Percentiles rank a stretch among this genome's conserved stretches.
These are phyloP conservation scores for Isoperla grammatica DNA, from an alignment of 2,888 invertebrate species.

Conservation along the genomic window DNA sequence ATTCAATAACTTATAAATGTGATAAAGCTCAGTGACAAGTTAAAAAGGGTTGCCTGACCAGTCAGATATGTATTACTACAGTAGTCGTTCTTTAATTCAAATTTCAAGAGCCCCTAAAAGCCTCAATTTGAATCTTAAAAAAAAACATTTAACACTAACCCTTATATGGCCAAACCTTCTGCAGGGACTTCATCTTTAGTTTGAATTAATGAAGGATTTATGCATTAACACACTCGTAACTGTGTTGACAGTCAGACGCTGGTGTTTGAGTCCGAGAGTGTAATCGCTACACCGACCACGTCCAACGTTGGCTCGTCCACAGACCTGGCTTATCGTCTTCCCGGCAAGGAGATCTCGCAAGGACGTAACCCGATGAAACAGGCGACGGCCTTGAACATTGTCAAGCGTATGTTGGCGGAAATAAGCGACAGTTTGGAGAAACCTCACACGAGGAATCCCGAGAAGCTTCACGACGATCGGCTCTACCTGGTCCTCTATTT, in stretches of 20 bases:
- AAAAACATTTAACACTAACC: too few species aligned
- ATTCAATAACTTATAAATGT: too few species aligned
- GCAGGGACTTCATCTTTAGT: too few species aligned
- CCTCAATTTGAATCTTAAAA: too few species aligned
- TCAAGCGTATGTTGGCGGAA: constrained; percentile 36
- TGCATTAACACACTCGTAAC: too few species aligned
- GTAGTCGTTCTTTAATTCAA: too few species aligned
- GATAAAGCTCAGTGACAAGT: too few species aligned
- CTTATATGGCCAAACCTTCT: neutral
- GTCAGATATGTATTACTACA: too few species aligned
- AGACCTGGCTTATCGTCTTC: constrained; percentile 12
- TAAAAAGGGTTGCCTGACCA: too few species aligned
- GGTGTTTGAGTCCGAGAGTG: neutral
- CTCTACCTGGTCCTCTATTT: constrained; percentile 43
- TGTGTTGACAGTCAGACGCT: neutral
- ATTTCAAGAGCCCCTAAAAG: too few species aligned
- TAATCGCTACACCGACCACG: too few species aligned
- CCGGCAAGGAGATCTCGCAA: constrained; percentile 13
- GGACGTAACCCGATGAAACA: constrained; percentile 15
- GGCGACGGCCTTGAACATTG: neutral
- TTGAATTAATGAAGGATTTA: neutral
- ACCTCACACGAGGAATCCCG: constrained; percentile 39
- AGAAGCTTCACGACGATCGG: constrained; percentile 44
- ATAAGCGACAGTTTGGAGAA: constrained; percentile 41
- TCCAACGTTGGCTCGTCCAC: neutral